Percentiles rank a stretch among this genome's conserved stretches.
Conservation (phyloP, 2,797 vertebrate genomes). For the Micromesistius poutassou region DNA sequence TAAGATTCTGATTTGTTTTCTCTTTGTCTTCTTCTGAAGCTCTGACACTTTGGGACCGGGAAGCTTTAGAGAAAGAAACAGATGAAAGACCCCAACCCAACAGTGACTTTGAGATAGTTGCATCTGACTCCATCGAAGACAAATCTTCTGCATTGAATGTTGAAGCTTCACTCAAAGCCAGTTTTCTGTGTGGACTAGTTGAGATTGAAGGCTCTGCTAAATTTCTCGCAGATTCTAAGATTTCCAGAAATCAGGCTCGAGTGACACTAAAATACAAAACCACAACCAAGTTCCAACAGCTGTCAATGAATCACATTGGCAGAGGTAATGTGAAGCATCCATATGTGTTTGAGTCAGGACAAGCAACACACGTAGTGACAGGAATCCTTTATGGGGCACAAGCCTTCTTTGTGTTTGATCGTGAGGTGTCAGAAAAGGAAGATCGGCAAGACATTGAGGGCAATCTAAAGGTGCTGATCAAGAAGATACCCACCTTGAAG, state of each 20-base stretch:
- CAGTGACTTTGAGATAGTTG: slow-evolving; percentile 30
- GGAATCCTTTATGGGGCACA: slow-evolving; percentile 56
- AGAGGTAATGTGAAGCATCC: slow-evolving; percentile 30
- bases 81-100: background rate
- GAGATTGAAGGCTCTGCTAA: slow-evolving; percentile 36
- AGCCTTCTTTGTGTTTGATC: slow-evolving; percentile 63
- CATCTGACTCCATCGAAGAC: slow-evolving; percentile 36
- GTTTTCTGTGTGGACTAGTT: slow-evolving; percentile 33
- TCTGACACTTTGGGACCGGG: slow-evolving; percentile 27
- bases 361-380: slow-evolving; percentile 64
- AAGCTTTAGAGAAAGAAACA: slow-evolving; percentile 11
- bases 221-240: slow-evolving; percentile 29
- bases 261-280: slow-evolving; percentile 38
- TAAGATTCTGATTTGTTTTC: background rate
- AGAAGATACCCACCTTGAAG: slow-evolving; percentile 28
- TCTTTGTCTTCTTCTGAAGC: slow-evolving; percentile 17
- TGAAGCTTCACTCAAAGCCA: slow-evolving; percentile 36
- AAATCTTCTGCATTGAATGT: slow-evolving; percentile 40
- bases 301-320: slow-evolving; percentile 61
- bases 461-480: slow-evolving; percentile 41
- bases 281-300: slow-evolving; percentile 26
- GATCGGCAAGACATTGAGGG: slow-evolving; percentile 45
- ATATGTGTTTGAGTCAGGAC: slow-evolving; percentile 35
- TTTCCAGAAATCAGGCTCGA: slow-evolving; percentile 23
- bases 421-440: slow-evolving; percentile 41